Conservation (phyloP, 2,113 vertebrate genomes). For the Eulemur rufifrons region DNA sequence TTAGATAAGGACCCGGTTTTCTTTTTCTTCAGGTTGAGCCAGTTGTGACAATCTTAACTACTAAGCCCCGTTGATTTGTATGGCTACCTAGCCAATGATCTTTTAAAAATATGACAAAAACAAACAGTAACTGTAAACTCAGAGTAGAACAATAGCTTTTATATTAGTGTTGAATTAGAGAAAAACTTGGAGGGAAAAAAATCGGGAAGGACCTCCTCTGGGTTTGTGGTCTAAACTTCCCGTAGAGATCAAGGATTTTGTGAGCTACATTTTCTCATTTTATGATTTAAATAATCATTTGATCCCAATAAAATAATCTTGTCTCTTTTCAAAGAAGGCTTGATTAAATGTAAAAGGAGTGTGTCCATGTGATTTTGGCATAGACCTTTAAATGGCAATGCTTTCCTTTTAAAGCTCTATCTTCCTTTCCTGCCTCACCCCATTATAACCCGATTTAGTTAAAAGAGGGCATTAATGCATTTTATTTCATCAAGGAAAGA, state of each 20-base stretch:
- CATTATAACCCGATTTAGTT: background rate
- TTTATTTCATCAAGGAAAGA: background rate
- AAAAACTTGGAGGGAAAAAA: background rate
- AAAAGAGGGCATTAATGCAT: background rate
- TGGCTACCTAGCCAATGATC: background rate
- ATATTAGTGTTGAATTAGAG: background rate
- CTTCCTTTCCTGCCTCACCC: background rate
- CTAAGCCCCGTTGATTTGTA: slow-evolving; percentile 27
- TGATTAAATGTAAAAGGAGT: background rate
- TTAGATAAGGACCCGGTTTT: slow-evolving; percentile 54
- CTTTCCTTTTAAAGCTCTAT: background rate
- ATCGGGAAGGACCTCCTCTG: background rate
- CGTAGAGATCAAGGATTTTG: background rate
- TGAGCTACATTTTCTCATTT: background rate
- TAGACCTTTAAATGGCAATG: background rate
- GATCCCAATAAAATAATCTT: background rate
- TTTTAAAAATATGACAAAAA: slow-evolving; percentile 33
- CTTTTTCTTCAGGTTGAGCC: background rate
- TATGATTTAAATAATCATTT: slow-evolving; percentile 18
- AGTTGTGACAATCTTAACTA: slow-evolving; percentile 16
- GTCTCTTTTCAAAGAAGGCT: background rate
- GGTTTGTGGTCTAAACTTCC: background rate
- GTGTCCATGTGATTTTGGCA: background rate
- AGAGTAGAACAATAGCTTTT: background rate
- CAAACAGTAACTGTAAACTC: background rate